Base-by-base conservation (phyloP, 2,797 vertebrate species). In the Naso thynnoides region DNA sequence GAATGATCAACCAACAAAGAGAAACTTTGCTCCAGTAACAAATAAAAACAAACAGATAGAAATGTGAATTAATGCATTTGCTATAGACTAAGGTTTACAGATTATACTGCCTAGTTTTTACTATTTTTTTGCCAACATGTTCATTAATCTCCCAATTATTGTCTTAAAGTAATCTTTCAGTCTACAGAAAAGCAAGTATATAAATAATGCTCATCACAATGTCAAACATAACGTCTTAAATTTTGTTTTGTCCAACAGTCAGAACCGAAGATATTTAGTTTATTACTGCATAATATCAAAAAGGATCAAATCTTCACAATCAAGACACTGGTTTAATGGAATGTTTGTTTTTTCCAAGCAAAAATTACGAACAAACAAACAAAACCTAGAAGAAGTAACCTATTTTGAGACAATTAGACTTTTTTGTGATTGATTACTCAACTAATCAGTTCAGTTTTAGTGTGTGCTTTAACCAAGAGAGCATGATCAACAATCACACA, bases 1-100 rank as follows among this genome's bases (percentile, higher is more conserved):
- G 50, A 81, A 75, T 58, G 72, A 67, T 57, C 23, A 55, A 54
- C 3, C 2, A 14, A 29, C 44, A 38, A 57, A 21, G 26, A 3
- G 0, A 49, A 42, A 54, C 1, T 3, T 47, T 56, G 36, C 9
- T 52, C 10, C 4, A 19, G 16, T 18, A 19, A 14, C 27, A 14
- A 26, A 57, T 29, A 6, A n/a, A 24, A 23, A 42, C 9, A 1
- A 53, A 27, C 0, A 47, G 2, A 60, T 8, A 53, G 4, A 57
- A 38, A 57, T 31, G 0, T 9, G 11, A 14, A 44, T 36, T 4
- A 38, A 58, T 48, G 8, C 7, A n/a, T 31, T 31, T 1, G 19
- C 6, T 49, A 19, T n/a, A 21, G 5, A 61, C 8, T 21, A 16
- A 21, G 47, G 15, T 50, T 59, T 55, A 45, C 6, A 47, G 48